Evolutionary conservation across 2,113 vertebrate genomes (phyloP), one percentile per base, ranked within the genome.

Genomic region (Bombycilla garrulus): DNA sequence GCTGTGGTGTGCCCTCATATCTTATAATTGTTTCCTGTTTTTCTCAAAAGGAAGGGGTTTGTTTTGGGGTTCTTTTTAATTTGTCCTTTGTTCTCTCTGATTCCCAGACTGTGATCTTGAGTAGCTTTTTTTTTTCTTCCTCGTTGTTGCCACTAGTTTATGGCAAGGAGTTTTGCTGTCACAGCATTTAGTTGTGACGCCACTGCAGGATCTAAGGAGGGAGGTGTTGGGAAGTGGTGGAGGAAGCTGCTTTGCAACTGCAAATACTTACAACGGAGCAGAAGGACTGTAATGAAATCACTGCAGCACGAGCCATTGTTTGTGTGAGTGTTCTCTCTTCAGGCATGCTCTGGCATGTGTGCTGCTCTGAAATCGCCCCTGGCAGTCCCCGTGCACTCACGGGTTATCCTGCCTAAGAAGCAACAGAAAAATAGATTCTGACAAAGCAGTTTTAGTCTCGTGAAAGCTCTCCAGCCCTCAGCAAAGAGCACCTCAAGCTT

Each of bases 11-110:
- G 36, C 1, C 1, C 54, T 92, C 24, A 5, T 54, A 69, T 92
- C 86, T 95, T 81, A 15, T 18, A 80, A 92, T 87, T 87, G 71
- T 91, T 96, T 96, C 87, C 92, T 96, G 93, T 93, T 96, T 89
- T 93, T 89, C 54, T 87, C 64, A 70, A 38, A 93, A 71, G 70
- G 57, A 79, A 73, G n/a, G 42, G 54, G 5, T 76, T 80, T 88
- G n/a, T 45, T 87, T 80, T 5, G 6, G 31, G 33, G 3, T 0
- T 11, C 50, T 80, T 42, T 45, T 82, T 42, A 28, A 42, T 36
- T 12, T 40, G 50, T n/a, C 16, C 64, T 83, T 92, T 87, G 69
- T 87, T 91, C 47, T 35, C 66, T 85, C 56, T 61, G 18, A n/a
- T 82, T 95, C 33, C 53, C 72, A 42, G 10, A 20, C 73, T 76